Conservation (phyloP, 2,797 vertebrate genomes). For the Paratrypauchen microcephalus region DNA sequence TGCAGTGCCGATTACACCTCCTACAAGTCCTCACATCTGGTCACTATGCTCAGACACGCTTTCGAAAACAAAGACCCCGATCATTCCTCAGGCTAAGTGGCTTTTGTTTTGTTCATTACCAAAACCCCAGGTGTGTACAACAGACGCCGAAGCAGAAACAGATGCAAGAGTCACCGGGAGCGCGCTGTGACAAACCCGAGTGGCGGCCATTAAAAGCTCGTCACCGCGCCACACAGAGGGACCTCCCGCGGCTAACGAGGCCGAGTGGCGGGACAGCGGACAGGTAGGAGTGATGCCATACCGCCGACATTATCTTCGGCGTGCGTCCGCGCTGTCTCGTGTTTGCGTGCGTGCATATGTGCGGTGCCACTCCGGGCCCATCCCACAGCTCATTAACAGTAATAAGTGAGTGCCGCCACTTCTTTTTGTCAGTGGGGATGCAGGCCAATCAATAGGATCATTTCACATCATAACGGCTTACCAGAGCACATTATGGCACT, state of each 20-base stretch:
- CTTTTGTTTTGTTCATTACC: slow-evolving; percentile 56
- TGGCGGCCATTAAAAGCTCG: slow-evolving; percentile 74
- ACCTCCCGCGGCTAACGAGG: slow-evolving; percentile 67
- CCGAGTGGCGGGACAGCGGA: slow-evolving; percentile 56
- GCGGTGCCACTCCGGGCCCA: slow-evolving; percentile 68
- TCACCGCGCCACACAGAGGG: slow-evolving; percentile 59
- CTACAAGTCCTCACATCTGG: slow-evolving; percentile 48
- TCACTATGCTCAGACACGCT: slow-evolving; percentile 30
- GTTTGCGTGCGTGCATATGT: slow-evolving; percentile 10
- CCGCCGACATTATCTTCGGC: slow-evolving; percentile 21
- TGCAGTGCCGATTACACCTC: slow-evolving; percentile 39
- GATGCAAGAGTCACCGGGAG: slow-evolving; percentile 66
- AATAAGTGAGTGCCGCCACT: slow-evolving; percentile 81
- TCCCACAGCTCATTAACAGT: slow-evolving; percentile 81
- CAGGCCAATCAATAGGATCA: slow-evolving; percentile 81
- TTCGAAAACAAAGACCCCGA: slow-evolving; percentile 37
- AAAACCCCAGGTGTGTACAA: slow-evolving; percentile 63
- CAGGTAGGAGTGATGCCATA: slow-evolving; percentile 63
- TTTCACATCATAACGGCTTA: slow-evolving; percentile 83
- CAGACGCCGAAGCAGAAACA: slow-evolving; percentile 61
- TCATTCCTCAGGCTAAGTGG: slow-evolving; percentile 57
- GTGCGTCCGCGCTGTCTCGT: slow-evolving; percentile 12
- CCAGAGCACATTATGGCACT: slow-evolving; percentile 76
- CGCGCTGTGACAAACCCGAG: slow-evolving; percentile 62
- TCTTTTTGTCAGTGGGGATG: slow-evolving; percentile 81